Base-by-base conservation (phyloP, 2,113 vertebrate species). In the Hucho hucho region DNA sequence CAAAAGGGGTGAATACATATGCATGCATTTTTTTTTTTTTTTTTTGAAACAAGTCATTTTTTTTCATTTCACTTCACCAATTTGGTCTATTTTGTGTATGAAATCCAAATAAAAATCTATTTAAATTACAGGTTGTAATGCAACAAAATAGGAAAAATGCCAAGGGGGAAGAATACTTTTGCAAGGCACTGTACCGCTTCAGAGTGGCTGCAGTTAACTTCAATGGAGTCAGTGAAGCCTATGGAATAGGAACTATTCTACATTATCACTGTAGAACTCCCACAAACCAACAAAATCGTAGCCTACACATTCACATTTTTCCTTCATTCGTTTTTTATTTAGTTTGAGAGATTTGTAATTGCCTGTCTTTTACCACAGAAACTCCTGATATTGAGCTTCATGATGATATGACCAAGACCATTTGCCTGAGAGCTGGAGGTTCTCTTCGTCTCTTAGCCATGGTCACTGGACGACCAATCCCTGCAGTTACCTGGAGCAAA, bases 331-430 rank as follows among this genome's bases (percentile, higher is more conserved):
- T 11, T 11, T 3, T 73, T 12, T 26, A 29, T 56, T 76, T 7
- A 3, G 4, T 67, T 11, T 29, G 26, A 13, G 37, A 22, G 56
- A 28, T 77, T 0, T 29, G 69, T 16, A 71, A 47, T 64, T 74
- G 5, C 53, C 59, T 64, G 24, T 32, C 61, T 61, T 67, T 26
- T 86, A 77, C 64, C 63, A 32, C 79, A 99, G 98, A 98, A 98
- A 95, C 91, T 75, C 98, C 98, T 64, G 97, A 99, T 86, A 95
- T 99, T 75, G 98, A 99, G 80, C 93, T 99, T 87, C 92, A 94
- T 13, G 96, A 98, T 79, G 97, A 99, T 68, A 89, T 99, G 68
- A 98, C 93, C 91, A 99, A 97, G 90, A 99, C 95, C 1, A 94
- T 99, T 77, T 97, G 95, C 46, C 75, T 99, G 65, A 95, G 98